Evolutionary conservation across 2,797 vertebrate genomes (phyloP).

Genomic region (Eidolon dupreanum): DNA sequence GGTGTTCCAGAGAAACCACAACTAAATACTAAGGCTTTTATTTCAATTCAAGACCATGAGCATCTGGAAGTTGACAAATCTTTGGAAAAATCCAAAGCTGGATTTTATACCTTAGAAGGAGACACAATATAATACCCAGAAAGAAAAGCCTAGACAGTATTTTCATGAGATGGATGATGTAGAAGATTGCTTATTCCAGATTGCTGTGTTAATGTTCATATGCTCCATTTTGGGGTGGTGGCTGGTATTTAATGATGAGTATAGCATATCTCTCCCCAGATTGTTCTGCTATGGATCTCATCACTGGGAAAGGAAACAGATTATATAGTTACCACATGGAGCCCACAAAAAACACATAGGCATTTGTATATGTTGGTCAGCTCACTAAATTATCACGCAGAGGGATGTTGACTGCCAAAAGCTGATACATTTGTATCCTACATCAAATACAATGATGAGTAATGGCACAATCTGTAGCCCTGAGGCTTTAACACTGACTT

Average conservation of each 20-base stretch:
- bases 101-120: not conserved
- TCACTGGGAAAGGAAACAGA: not conserved
- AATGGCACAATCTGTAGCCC: not conserved
- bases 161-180: not conserved
- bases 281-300: not conserved
- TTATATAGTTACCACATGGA: not conserved
- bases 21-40: not conserved
- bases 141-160: not conserved
- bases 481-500: not conserved
- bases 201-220: not conserved
- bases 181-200: not conserved
- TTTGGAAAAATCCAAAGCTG: not conserved
- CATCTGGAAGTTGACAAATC: not conserved
- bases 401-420: not conserved
- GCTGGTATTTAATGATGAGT: rapidly evolving
- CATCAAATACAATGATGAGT: not conserved
- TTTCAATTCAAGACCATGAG: not conserved
- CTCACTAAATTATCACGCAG: not conserved
- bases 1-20: not conserved
- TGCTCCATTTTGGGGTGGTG: not conserved
- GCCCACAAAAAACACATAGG: not conserved
- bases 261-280: not conserved
- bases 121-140: not conserved
- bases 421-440: not conserved
- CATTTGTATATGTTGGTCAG: not conserved